phyloP scores from a whole-genome alignment of 2,113 vertebrate genomes.

The Tichodroma muraria region DNA sequence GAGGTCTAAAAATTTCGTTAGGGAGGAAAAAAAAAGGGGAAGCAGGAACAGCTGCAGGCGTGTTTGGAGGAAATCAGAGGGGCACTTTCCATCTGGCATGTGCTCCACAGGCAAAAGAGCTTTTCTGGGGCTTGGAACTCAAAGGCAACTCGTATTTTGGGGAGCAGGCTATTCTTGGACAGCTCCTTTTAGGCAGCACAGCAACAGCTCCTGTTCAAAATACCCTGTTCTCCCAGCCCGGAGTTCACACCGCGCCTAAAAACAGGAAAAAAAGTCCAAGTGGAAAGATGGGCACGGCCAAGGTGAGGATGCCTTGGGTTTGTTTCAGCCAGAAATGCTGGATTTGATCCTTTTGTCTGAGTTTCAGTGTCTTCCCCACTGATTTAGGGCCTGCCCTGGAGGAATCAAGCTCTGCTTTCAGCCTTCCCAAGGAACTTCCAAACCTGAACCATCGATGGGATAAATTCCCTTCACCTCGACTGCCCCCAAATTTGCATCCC shows the following conservation, averaged over 20 bases:
- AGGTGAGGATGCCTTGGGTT: background rate
- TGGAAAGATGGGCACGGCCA: background rate
- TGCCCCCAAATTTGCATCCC: background rate
- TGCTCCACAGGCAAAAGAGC: conserved; percentile 32
- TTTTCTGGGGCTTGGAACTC: conserved; percentile 43
- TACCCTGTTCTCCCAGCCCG: background rate
- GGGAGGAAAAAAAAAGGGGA: conserved; percentile 2
- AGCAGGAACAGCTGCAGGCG: conserved; percentile 66
- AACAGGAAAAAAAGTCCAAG: background rate
- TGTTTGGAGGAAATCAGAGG: conserved; percentile 61
- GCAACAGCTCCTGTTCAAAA: conserved; percentile 6
- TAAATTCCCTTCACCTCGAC: background rate
- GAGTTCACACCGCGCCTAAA: background rate
- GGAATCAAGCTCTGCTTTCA: background rate
- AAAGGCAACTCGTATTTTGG: conserved; percentile 58
- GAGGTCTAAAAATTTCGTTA: conserved; percentile 73
- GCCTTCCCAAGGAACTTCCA: background rate
- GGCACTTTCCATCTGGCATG: conserved; percentile 65
- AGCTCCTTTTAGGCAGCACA: conserved; percentile 36
- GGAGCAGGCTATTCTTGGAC: conserved; percentile 36
- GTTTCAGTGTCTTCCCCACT: background rate
- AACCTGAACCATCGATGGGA: rapidly evolving
- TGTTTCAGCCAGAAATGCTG: background rate
- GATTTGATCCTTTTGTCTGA: background rate
- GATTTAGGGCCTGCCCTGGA: background rate